phyloP scores from a whole-genome alignment of 2,113 vertebrate species.

The Myanophis thanlyinensis region DNA sequence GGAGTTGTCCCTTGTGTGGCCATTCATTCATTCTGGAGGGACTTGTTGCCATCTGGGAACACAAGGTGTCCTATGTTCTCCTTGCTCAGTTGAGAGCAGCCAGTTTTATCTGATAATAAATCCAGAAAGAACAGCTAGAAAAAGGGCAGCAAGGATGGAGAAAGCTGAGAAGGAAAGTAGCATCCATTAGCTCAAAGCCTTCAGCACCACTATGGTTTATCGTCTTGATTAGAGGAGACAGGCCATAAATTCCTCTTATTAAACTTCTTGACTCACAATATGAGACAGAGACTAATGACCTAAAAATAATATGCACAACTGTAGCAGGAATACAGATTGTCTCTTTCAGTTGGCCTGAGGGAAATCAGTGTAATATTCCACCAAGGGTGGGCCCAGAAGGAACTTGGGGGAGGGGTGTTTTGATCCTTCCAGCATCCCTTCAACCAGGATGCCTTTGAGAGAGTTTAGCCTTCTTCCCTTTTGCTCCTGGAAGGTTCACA shows the following conservation, averaged over 20 bases:
- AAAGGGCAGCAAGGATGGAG: not conserved
- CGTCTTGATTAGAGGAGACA: constrained; percentile 40
- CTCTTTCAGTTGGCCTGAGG: constrained; percentile 15
- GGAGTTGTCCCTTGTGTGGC: not conserved
- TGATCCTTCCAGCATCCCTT: not conserved
- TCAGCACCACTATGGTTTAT: constrained; percentile 33
- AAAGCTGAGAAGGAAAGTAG: constrained; percentile 37
- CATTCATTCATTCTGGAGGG: not conserved
- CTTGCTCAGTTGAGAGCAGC: not conserved
- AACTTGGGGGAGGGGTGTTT: not conserved
- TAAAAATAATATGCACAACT: constrained; percentile 54
- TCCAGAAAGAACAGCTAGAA: constrained; percentile 32
- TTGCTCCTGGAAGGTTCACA: not conserved
- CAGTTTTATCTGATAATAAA: constrained; percentile 7
- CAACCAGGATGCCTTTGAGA: not conserved
- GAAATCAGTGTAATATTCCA: constrained; percentile 37
- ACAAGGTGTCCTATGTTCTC: not conserved
- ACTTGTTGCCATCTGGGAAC: fast-evolving
- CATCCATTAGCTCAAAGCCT: constrained; percentile 22
- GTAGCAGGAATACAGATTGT: constrained; percentile 34
- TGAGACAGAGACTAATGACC: constrained; percentile 61
- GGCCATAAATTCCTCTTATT: constrained; percentile 59
- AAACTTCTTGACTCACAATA: constrained; percentile 47
- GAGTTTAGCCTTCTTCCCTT: constrained; percentile 3
- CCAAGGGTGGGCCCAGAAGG: constrained; percentile 2